These are phyloP conservation scores for Drosophila trichaetosa DNA, from an alignment of 2,888 invertebrate species.

Conservation along the genomic window DNA sequence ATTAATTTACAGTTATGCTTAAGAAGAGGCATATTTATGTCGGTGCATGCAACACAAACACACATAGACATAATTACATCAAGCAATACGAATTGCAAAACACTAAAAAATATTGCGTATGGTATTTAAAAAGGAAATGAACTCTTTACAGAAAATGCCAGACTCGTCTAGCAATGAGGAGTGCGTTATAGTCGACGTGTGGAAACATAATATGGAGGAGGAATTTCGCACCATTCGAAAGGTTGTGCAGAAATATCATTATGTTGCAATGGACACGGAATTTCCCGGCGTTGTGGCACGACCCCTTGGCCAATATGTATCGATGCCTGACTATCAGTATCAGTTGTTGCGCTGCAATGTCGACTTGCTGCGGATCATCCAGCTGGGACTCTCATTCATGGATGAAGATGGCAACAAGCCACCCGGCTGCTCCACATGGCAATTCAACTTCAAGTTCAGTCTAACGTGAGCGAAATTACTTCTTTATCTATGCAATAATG, in stretches of 20 bases:
- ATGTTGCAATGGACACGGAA: constrained; percentile 98
- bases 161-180: constrained; percentile 92
- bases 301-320: constrained; percentile 97
- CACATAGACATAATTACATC: neutral
- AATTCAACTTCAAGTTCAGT: constrained; percentile 99
- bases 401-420: constrained; percentile 98
- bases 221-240: constrained; percentile 97
- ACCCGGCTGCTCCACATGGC: constrained; percentile 97
- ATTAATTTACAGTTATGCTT: neutral
- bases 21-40: neutral
- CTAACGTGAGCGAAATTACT: constrained; percentile 90
- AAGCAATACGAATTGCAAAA: neutral
- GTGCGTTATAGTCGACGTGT: constrained; percentile 98
- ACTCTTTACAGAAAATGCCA: constrained; percentile 87
- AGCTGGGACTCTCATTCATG: constrained; percentile 97
- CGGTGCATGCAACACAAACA: neutral
- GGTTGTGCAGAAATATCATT: constrained; percentile 93
- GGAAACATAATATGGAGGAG: constrained; percentile 98
- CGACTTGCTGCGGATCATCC: constrained; percentile 98
- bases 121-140: neutral
- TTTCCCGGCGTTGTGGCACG: constrained; percentile 99
- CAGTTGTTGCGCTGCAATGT: constrained; percentile 98
- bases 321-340: constrained; percentile 96
- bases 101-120: too few relatives aligned
- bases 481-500: too few relatives aligned